phyloP scores from a whole-genome alignment of 2,113 vertebrate genomes.

The Pipra filicauda region DNA sequence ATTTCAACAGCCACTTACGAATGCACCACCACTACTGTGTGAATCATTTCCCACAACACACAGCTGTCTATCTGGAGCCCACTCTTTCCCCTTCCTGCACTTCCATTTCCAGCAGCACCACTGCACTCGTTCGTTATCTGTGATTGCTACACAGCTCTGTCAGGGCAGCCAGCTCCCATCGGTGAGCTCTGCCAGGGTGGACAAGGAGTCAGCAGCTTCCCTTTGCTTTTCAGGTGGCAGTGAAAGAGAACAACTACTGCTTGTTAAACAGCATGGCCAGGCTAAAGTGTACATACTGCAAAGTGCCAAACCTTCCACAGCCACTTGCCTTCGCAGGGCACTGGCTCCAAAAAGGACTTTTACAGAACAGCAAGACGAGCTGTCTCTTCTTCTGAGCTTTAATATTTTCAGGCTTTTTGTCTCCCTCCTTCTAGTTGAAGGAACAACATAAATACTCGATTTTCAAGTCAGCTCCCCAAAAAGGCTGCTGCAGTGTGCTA shows the following conservation, averaged over 20 bases:
- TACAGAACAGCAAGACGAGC: not conserved
- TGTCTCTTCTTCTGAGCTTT: not conserved
- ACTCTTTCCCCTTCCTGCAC: not conserved
- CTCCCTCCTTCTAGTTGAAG: not conserved
- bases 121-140: not conserved
- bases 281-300: not conserved
- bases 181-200: not conserved
- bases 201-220: not conserved
- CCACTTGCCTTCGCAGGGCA: fast-evolving
- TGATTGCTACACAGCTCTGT: not conserved
- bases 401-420: not conserved
- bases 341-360: not conserved
- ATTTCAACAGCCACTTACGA: conserved; percentile 68
- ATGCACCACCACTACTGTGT: not conserved
- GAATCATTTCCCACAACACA: conserved; percentile 45
- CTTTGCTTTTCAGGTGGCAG: not conserved
- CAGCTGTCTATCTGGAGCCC: not conserved
- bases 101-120: not conserved
- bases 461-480: not conserved
- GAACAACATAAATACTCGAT: not conserved
- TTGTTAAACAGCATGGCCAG: not conserved
- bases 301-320: not conserved
- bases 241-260: not conserved
- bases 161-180: not conserved
- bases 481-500: not conserved